These are phyloP conservation scores for Acanthurus lineatus DNA, from an alignment of 2,797 vertebrate species.

Conservation along the genomic window DNA sequence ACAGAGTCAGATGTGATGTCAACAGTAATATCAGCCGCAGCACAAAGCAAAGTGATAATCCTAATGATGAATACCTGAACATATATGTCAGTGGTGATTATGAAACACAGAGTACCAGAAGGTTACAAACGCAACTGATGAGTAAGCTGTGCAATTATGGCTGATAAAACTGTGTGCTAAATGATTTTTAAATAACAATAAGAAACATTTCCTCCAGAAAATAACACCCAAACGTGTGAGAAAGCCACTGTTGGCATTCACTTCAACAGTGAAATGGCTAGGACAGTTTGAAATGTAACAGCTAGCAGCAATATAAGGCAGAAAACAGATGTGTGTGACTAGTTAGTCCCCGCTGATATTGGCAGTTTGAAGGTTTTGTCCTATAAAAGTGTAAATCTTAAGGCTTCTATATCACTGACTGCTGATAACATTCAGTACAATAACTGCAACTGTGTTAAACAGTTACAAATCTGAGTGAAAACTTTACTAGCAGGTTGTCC, in stretches of 20 bases:
- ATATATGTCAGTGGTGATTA: conserved; percentile 16
- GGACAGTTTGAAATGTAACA: conserved; percentile 39
- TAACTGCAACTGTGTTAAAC: conserved; percentile 25
- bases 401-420: conserved; percentile 65
- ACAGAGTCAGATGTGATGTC: neutral
- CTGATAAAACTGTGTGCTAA: conserved; percentile 24
- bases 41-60: conserved; percentile 31
- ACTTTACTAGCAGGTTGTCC: neutral
- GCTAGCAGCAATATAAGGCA: conserved; percentile 66
- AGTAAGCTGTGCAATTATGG: conserved; percentile 11
- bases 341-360: conserved; percentile 45
- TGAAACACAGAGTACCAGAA: conserved; percentile 41
- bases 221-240: conserved; percentile 16
- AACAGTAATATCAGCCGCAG: conserved; percentile 11
- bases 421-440: conserved; percentile 57
- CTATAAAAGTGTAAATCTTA: conserved; percentile 58
- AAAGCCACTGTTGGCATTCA: conserved; percentile 44
- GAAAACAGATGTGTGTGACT: conserved; percentile 47
- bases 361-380: conserved; percentile 56
- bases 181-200: conserved; percentile 15
- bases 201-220: conserved; percentile 32
- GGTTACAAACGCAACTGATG: conserved; percentile 35
- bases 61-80: conserved; percentile 34
- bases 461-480: conserved; percentile 28
- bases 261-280: conserved; percentile 34